Conservation (phyloP, 2,797 vertebrate species). For the Phoebastria nigripes region DNA sequence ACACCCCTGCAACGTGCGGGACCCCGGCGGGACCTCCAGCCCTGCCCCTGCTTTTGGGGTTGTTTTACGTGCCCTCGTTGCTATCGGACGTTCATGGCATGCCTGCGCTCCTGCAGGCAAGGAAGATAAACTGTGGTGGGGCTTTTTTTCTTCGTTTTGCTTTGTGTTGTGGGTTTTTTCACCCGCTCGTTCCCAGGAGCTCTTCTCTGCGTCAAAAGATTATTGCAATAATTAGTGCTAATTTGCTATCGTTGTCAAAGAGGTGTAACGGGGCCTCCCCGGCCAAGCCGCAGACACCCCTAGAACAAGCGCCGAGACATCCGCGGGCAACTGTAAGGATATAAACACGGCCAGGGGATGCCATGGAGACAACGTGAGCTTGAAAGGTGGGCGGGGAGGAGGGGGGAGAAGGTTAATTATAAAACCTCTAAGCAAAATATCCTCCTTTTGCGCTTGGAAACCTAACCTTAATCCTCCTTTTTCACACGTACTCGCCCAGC, state of each 20-base stretch:
- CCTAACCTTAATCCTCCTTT: background rate
- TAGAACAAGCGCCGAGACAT: background rate
- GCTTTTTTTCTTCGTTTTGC: background rate
- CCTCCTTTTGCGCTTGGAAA: background rate
- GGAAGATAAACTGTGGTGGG: background rate
- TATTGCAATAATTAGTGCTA: conserved; percentile 62
- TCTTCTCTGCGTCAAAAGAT: background rate
- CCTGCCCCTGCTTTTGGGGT: background rate
- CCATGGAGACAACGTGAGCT: background rate
- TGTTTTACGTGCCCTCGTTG: background rate
- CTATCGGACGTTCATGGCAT: background rate
- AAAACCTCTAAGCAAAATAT: conserved; percentile 12
- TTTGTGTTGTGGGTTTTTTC: background rate
- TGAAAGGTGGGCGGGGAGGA: background rate
- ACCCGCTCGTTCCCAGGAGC: background rate
- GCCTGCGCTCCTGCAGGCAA: background rate
- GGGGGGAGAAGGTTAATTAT: background rate
- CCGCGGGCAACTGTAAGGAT: background rate
- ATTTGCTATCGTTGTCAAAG: conserved; percentile 70
- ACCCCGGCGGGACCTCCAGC: background rate
- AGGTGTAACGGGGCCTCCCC: background rate
- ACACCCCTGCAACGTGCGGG: too few species aligned
- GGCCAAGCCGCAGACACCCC: background rate
- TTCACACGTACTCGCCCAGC: background rate
- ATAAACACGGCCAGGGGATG: background rate